Conservation (phyloP, 2,797 vertebrate genomes). For the Trematomus bernacchii region DNA sequence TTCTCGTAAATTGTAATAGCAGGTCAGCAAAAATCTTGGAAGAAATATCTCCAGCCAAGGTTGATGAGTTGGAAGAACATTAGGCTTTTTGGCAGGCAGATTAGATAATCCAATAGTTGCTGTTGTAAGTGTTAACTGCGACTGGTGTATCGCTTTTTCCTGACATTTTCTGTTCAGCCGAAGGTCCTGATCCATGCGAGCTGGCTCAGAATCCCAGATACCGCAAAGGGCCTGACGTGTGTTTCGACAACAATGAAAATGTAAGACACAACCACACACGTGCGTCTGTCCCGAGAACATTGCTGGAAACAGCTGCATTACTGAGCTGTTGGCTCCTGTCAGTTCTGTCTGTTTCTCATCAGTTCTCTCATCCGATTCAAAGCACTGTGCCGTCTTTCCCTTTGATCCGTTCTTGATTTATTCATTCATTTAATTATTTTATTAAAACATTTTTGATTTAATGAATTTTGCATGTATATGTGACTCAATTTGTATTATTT, state of each 20-base stretch:
- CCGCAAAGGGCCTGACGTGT: slow-evolving; percentile 96
- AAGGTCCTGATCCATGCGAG: slow-evolving; percentile 95
- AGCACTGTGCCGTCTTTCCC: slow-evolving; percentile 18
- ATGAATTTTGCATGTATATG: slow-evolving; percentile 48
- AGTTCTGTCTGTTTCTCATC: slow-evolving; percentile 72
- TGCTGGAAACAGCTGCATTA: slow-evolving; percentile 40
- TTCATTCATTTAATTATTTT: slow-evolving; percentile 14
- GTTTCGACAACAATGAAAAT: slow-evolving; percentile 94
- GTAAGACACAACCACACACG: slow-evolving; percentile 84
- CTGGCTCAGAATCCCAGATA: slow-evolving; percentile 97
- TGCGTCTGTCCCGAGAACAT: slow-evolving; percentile 73
- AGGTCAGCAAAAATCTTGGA: slow-evolving; percentile 19
- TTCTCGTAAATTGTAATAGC: background rate
- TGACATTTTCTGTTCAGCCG: slow-evolving; percentile 84
- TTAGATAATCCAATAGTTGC: slow-evolving; percentile 33
- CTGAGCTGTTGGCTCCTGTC: slow-evolving; percentile 44
- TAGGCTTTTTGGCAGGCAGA: slow-evolving; percentile 18
- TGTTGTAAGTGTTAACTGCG: slow-evolving; percentile 30
- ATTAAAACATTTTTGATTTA: background rate
- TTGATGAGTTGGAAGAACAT: slow-evolving; percentile 13
- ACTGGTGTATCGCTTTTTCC: slow-evolving; percentile 54
- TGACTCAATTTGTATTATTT: slow-evolving; percentile 18
- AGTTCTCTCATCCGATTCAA: slow-evolving; percentile 44
- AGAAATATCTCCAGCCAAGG: background rate
- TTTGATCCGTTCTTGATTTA: slow-evolving; percentile 25